These are phyloP conservation scores for Patagioenas fasciata DNA, from an alignment of 2,113 vertebrate genomes.

Conservation along the genomic window DNA sequence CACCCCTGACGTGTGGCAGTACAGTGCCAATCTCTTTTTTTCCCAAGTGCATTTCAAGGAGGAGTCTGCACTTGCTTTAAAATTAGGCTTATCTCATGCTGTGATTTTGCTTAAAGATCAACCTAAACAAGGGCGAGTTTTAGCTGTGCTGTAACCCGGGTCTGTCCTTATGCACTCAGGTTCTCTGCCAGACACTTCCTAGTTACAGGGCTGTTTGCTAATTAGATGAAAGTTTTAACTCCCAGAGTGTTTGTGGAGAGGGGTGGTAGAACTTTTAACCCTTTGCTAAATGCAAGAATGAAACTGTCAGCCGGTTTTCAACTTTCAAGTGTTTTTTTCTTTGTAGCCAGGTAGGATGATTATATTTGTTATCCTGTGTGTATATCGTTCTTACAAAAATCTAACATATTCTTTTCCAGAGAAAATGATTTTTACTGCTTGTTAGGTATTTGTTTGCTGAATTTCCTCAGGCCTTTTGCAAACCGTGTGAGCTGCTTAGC, in stretches of 20 bases:
- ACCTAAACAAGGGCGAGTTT: not conserved
- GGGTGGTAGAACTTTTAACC: not conserved
- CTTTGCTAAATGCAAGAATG: not conserved
- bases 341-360: not conserved
- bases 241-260: not conserved
- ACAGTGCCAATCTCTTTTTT: not conserved
- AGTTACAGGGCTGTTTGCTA: not conserved
- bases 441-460: not conserved
- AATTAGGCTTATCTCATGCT: not conserved
- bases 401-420: not conserved
- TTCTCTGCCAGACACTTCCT: not conserved
- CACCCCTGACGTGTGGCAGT: not conserved
- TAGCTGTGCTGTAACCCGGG: not conserved
- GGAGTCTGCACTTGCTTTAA: not conserved
- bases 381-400: not conserved
- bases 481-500: not conserved
- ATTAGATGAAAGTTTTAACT: not conserved
- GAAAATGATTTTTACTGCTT: not conserved
- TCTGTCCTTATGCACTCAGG: not conserved
- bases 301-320: not conserved
- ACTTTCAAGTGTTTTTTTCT: not conserved
- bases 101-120: not conserved
- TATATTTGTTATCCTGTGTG: not conserved
- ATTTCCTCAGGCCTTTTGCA: not conserved
- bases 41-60: not conserved